These are phyloP conservation scores for Platyscapa corneri DNA, from an alignment of 1,140 invertebrate species.

Conservation along the genomic window DNA sequence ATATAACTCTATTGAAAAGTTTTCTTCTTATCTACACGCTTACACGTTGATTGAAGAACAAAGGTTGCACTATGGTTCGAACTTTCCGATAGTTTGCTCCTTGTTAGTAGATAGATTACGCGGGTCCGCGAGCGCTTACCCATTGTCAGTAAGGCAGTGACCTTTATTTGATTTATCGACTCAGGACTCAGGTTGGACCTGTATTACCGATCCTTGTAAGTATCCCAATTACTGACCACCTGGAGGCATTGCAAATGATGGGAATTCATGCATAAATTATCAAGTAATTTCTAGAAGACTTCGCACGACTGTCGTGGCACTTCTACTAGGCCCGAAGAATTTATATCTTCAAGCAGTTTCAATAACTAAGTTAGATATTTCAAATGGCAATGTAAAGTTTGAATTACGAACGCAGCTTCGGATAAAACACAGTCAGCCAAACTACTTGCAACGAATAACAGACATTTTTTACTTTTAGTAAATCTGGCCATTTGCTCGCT, in stretches of 20 bases:
- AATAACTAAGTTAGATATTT: not conserved
- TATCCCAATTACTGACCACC: conserved; percentile 25
- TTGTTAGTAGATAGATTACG: conserved; percentile 22
- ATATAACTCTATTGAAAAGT: conserved; percentile 45
- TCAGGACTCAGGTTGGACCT: not conserved
- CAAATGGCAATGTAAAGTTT: not conserved
- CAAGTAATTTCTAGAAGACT: not conserved
- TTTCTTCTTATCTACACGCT: conserved; percentile 13
- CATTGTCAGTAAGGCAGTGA: conserved; percentile 16
- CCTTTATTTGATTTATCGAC: conserved; percentile 19
- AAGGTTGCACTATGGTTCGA: not conserved
- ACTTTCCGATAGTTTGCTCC: conserved; percentile 47
- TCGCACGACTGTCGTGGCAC: not conserved
- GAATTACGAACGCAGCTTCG: too few relatives aligned
- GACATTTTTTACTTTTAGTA: too few relatives aligned
- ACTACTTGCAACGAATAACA: too few relatives aligned
- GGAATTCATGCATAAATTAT: conserved; percentile 25
- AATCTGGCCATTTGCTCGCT: not conserved
- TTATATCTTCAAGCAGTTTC: not conserved
- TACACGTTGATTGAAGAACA: conserved; percentile 35
- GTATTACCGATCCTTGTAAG: conserved; percentile 7
- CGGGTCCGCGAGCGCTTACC: not conserved
- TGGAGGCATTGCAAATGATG: conserved; percentile 13
- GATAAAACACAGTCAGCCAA: too few relatives aligned
- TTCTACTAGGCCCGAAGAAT: not conserved